Base-by-base conservation (phyloP, 1,140 invertebrate genomes). In the Heliothis subflexa region DNA sequence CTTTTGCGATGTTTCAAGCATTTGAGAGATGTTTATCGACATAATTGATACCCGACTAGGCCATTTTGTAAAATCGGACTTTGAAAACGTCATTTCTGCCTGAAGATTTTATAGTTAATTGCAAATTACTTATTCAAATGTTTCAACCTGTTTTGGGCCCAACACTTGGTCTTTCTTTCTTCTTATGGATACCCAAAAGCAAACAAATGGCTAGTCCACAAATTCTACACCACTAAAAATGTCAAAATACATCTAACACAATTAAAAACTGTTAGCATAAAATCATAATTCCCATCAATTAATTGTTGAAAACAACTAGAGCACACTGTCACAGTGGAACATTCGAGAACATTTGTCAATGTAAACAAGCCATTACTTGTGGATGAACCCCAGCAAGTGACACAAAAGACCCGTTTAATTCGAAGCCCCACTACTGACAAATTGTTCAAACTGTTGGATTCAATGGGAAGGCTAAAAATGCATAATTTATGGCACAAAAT, bases 301-400 rank as follows among this genome's bases (percentile, higher is more conserved):
- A 80, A 25, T 18, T 49, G n/a, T 18, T 57, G 7, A 13, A 55
- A 77, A 70, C 47, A 18, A 68, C 14, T 75, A n/a, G 33, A 75
- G 18, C 59, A 54, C 14, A 12, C 40, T 76, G n/a, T 52, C 9
- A 18, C 50, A 72, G 14, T 52, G 57, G n/a, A 9, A 79, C 50
- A 71, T 59, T 61, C 12, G 40, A n/a, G 70, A 76, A 89, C 90
- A 91, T 93, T 93, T 91, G 91, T 92, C 88, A 89, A 77, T 88
- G 86, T 90, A 92, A 92, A 92, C 89, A 93, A 88, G 87, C 90
- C 90, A 92, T 93, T 91, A 89, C 82, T 79, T 79, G 77, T 78
- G 84, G 82, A 84, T 83, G 89, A 87, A 85, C 88, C 91, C 90
- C 85, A 85, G 88, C 87, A 89, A 91, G 87, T 92, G 92, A 87